These are phyloP conservation scores for Perognathus longimembris DNA, from an alignment of 2,113 vertebrate genomes.

Conservation along the genomic window DNA sequence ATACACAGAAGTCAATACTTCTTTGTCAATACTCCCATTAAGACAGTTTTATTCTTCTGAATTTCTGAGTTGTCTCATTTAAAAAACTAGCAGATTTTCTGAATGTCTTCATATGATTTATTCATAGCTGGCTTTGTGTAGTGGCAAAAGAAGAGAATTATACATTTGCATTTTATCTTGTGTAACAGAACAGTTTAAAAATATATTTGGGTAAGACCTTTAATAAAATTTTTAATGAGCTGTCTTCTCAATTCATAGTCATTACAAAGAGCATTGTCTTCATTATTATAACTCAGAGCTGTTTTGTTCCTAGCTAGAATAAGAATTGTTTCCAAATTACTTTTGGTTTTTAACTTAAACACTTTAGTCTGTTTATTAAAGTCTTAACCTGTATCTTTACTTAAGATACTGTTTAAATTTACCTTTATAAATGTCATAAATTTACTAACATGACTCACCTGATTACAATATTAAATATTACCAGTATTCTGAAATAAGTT, in stretches of 20 bases:
- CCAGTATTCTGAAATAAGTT: too few species aligned
- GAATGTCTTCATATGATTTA: slow-evolving; percentile 63
- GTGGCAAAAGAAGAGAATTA: slow-evolving; percentile 77
- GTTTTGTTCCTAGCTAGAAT: neutral
- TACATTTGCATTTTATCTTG: slow-evolving; percentile 65
- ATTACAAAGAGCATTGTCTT: neutral
- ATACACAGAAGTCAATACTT: slow-evolving; percentile 35
- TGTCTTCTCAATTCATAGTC: slow-evolving; percentile 52
- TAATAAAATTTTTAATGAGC: slow-evolving; percentile 72
- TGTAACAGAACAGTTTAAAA: slow-evolving; percentile 60
- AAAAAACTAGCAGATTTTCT: too few species aligned
- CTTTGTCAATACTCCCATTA: slow-evolving; percentile 23
- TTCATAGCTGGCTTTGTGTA: slow-evolving; percentile 71
- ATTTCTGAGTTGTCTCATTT: slow-evolving; percentile 31
- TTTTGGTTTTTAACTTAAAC: slow-evolving; percentile 65
- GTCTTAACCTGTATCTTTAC: neutral
- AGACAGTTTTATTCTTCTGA: slow-evolving; percentile 71
- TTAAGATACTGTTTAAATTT: slow-evolving; percentile 45
- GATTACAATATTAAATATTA: slow-evolving; percentile 37
- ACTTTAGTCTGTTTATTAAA: slow-evolving; percentile 37
- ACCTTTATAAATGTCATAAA: slow-evolving; percentile 15
- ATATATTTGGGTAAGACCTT: slow-evolving; percentile 64
- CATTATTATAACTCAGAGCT: neutral
- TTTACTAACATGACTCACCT: slow-evolving; percentile 23
- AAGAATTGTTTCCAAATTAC: slow-evolving; percentile 21